Conservation (phyloP, 2,888 invertebrate species). For the Limnephilus lunatus region DNA sequence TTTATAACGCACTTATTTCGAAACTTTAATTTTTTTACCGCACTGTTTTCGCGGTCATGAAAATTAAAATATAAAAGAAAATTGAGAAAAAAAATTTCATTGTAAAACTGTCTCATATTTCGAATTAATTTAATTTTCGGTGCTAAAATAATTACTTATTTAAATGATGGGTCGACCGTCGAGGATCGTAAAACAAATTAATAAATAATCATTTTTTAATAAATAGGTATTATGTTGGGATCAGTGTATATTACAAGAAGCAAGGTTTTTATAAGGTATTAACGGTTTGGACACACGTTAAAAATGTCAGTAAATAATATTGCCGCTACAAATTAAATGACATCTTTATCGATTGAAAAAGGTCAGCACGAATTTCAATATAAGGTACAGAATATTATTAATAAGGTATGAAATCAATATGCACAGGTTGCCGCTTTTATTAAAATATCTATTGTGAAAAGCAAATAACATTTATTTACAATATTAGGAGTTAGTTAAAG, state of each 20-base stretch:
- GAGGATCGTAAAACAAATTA: neutral
- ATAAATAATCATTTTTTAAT: neutral
- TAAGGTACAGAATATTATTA: neutral
- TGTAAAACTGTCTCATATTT: neutral
- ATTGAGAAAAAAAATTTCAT: neutral
- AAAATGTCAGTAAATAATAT: neutral
- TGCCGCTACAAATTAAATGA: neutral
- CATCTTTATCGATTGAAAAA: conserved; percentile 10
- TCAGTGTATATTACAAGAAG: neutral
- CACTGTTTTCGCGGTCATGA: neutral
- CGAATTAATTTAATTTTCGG: neutral
- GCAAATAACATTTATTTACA: too few relatives aligned
- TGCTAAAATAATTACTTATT: neutral
- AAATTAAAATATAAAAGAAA: neutral
- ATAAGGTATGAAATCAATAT: neutral
- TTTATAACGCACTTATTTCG: too few relatives aligned
- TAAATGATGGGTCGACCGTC: neutral
- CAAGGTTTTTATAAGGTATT: neutral
- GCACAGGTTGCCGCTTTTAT: neutral
- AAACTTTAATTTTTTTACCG: too few relatives aligned
- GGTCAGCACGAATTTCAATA: neutral
- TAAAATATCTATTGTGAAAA: neutral
- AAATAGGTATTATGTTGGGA: neutral
- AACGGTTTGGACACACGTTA: neutral
- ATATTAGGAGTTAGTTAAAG: too few relatives aligned